Base-by-base conservation (phyloP, 2,113 vertebrate species). In the Poeciliopsis prolifica region DNA sequence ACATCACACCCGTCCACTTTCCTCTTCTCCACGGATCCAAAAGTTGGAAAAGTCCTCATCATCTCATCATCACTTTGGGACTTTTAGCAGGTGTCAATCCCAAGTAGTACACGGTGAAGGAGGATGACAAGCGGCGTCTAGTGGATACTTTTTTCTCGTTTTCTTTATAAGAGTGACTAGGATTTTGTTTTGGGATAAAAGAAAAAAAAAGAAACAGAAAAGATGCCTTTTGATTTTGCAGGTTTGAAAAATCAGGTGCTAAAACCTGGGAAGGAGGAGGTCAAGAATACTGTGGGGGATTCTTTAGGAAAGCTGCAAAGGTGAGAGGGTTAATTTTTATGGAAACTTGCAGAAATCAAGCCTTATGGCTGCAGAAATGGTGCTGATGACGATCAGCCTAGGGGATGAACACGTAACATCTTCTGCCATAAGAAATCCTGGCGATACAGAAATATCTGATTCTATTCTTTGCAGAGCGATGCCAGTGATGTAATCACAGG, bases 291-390 rank as follows among this genome's bases (percentile, higher is more conserved):
- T 0, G 75, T 98, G 70, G 95, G 96, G 3, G 95, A 97, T 79
- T 96, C 96, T 0, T 78, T 99, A 80, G 97, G 97, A 77, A 96
- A 96, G 87, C 92, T 99, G 81, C 97, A 95, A 94, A 98, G 96
- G 98, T 99, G 96, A 96, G 95, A 67, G 37, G 62, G 67, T 73
- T 72, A 75, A 24, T 75, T 69, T 79, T 17, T n/a, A 54, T 48
- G 17, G 30, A 24, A 26, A 61, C n/a, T 30, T 24, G 26, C 30
- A 44, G 51, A 65, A 62, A 68, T 31, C 19, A 73, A 7, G 37
- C 14, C 44, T 5, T 24, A 66, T 68, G 24, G 13, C 29, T 75
- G 40, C 60, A 62, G 48, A 12, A 67, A 70, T 26, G 60, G 6
- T 68, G 4, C 2, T 26, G 30, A 42, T 65, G 3, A 64, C 30